Evolutionary conservation across 2,888 invertebrate species (phyloP).

Genomic region (Habrosyne pyritoides): DNA sequence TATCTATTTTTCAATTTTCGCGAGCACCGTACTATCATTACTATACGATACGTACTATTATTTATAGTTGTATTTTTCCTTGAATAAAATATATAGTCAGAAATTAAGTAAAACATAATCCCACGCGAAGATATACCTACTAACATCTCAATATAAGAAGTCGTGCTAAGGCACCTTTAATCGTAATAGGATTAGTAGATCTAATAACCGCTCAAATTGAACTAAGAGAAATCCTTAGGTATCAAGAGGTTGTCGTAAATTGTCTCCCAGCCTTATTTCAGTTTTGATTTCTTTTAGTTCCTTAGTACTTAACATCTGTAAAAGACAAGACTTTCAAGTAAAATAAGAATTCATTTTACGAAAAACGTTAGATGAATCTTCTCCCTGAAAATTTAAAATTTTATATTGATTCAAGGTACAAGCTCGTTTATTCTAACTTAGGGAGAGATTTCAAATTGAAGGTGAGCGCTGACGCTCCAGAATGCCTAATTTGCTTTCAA

Average conservation of each 20-base stretch:
- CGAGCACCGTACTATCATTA: too few relatives aligned
- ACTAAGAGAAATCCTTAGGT: not conserved
- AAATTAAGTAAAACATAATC: too few relatives aligned
- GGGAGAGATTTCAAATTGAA: constrained; percentile 14
- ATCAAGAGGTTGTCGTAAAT: not conserved
- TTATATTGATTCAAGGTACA: constrained; percentile 14
- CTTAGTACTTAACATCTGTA: not conserved
- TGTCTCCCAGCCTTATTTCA: not conserved
- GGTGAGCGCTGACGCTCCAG: constrained; percentile 14
- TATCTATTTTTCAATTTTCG: too few relatives aligned
- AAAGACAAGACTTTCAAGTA: not conserved
- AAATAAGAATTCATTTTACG: not conserved
- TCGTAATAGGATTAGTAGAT: too few relatives aligned
- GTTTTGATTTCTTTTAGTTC: not conserved
- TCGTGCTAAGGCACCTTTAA: too few relatives aligned
- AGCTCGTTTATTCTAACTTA: constrained; percentile 10
- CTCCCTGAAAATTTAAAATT: constrained; percentile 1
- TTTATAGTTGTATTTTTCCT: too few relatives aligned
- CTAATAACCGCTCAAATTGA: not conserved
- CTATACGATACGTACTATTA: too few relatives aligned
- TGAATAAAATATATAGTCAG: too few relatives aligned
- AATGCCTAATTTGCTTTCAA: constrained; percentile 20
- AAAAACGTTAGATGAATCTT: not conserved
- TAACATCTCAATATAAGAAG: too few relatives aligned
- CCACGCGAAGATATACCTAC: too few relatives aligned